These are phyloP conservation scores for Epicampocera succincta DNA, from an alignment of 2,888 invertebrate species.

Conservation along the genomic window DNA sequence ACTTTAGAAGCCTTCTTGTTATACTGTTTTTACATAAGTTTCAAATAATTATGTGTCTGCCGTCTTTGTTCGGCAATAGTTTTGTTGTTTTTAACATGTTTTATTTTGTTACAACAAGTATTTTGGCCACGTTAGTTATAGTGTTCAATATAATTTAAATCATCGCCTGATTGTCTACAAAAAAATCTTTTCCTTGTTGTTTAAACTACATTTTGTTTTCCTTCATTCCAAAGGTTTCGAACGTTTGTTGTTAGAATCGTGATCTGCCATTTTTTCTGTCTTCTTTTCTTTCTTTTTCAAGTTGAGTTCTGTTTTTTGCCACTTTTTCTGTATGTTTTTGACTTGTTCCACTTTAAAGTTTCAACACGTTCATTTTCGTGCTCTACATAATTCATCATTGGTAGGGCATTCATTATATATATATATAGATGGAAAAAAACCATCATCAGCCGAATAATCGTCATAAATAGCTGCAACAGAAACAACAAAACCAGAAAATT, in stretches of 20 bases:
- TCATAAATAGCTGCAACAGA: slow-evolving; percentile 74
- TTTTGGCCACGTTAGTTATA: slow-evolving; percentile 47
- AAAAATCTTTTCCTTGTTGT: slow-evolving; percentile 50
- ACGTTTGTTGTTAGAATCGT: slow-evolving; percentile 52
- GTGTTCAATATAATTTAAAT: slow-evolving; percentile 70
- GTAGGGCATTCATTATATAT: slow-evolving; percentile 56
- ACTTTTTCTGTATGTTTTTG: not conserved
- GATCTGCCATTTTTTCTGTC: slow-evolving; percentile 43
- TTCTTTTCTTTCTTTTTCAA: slow-evolving; percentile 6
- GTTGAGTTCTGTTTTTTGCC: not conserved
- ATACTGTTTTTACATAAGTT: slow-evolving; percentile 25
- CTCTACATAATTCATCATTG: slow-evolving; percentile 81
- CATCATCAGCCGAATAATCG: slow-evolving; percentile 68
- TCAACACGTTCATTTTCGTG: slow-evolving; percentile 78
- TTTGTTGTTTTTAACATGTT: slow-evolving; percentile 17
- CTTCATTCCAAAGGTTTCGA: slow-evolving; percentile 7
- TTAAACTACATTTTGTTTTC: slow-evolving; percentile 20
- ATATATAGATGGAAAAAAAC: slow-evolving; percentile 54
- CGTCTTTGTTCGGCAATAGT: no score
- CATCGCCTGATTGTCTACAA: slow-evolving; percentile 69
- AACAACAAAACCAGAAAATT: slow-evolving; percentile 19
- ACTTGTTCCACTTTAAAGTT: slow-evolving; percentile 70
- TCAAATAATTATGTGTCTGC: not conserved
- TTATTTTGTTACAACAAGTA: slow-evolving; percentile 31
- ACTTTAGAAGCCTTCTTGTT: not conserved